Percentiles rank a stretch among this genome's conserved stretches.
Conservation (phyloP, 2,113 vertebrate genomes). For the Vidua macroura region DNA sequence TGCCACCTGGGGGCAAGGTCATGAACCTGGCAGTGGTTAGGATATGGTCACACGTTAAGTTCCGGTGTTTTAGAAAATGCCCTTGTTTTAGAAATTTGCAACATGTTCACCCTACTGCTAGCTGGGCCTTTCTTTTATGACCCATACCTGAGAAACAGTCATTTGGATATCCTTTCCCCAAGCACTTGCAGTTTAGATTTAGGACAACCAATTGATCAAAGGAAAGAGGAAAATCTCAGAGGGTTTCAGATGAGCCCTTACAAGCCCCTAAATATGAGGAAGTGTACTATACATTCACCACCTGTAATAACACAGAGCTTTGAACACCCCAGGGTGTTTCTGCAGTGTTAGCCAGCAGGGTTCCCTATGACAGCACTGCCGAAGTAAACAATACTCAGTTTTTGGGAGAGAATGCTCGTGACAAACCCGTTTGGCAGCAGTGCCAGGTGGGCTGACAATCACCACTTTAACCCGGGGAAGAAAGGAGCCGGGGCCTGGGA, state of each 20-base stretch:
- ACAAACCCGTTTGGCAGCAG: not conserved
- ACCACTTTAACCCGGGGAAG: not conserved
- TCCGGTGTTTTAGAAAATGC: not conserved
- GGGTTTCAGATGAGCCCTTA: not conserved
- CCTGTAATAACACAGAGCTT: not conserved
- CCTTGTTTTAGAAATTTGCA: not conserved
- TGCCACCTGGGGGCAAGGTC: not conserved
- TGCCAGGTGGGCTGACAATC: not conserved
- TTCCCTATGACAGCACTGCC: not conserved
- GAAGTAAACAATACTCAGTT: not conserved
- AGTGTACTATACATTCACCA: not conserved
- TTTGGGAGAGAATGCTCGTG: not conserved
- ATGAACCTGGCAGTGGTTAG: not conserved
- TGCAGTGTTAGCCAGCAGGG: not conserved
- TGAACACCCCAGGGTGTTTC: not conserved
- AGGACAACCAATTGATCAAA: not conserved
- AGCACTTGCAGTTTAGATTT: not conserved
- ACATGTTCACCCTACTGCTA: accelerated
- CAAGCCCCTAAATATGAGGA: not conserved
- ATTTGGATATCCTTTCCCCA: not conserved
- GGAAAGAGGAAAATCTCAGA: not conserved
- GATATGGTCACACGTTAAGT: not conserved
- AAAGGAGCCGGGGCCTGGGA: not conserved
- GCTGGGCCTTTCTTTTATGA: not conserved
- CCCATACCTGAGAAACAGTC: not conserved